A percentile compares a stretch with the other conserved stretches of the same genome.
Evolutionary conservation across 2,113 vertebrate species (phyloP).

Genomic region (Oryzias javanicus): DNA sequence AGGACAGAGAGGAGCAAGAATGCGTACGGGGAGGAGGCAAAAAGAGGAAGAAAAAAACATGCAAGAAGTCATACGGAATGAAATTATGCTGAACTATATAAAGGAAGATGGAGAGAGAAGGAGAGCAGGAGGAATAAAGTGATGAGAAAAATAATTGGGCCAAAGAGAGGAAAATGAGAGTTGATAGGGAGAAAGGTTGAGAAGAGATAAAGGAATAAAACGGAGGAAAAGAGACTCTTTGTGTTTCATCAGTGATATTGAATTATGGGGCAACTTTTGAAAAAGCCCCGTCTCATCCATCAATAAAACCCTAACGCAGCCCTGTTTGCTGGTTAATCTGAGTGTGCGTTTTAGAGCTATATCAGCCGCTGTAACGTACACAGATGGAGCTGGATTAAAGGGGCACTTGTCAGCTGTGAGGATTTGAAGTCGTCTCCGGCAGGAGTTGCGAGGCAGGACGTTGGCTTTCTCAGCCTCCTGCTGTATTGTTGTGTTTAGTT

Average conservation of each 20-base stretch:
- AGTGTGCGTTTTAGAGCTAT: slow-evolving; percentile 12
- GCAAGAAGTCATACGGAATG: slow-evolving; percentile 44
- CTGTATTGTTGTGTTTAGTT: slow-evolving; percentile 2
- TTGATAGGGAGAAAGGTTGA: slow-evolving; percentile 51
- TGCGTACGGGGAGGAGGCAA: slow-evolving; percentile 11
- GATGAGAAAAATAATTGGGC: slow-evolving; percentile 64
- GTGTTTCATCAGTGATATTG: slow-evolving; percentile 44
- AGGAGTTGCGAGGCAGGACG: slow-evolving; percentile 23
- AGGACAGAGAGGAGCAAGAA: slow-evolving; percentile 1
- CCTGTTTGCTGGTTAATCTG: slow-evolving; percentile 21
- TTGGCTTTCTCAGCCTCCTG: slow-evolving; percentile 8
- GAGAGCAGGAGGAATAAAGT: slow-evolving; percentile 49
- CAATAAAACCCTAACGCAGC: slow-evolving; percentile 61
- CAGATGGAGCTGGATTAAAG: slow-evolving; percentile 23
- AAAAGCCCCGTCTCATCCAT: slow-evolving; percentile 60
- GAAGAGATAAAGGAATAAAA: slow-evolving; percentile 29
- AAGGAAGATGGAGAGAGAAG: slow-evolving; percentile 40
- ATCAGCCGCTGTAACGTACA: slow-evolving; percentile 30
- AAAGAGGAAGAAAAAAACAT: slow-evolving; percentile 19
- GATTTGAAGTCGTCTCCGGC: slow-evolving; percentile 21
- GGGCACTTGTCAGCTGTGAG: slow-evolving; percentile 4
- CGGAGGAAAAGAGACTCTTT: slow-evolving; percentile 31
- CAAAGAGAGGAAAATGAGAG: slow-evolving; percentile 59
- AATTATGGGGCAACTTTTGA: slow-evolving; percentile 53
- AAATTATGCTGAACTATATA: slow-evolving; percentile 49